Evolutionary conservation across 2,888 invertebrate genomes (phyloP).

Genomic region (Nomada fucata): DNA sequence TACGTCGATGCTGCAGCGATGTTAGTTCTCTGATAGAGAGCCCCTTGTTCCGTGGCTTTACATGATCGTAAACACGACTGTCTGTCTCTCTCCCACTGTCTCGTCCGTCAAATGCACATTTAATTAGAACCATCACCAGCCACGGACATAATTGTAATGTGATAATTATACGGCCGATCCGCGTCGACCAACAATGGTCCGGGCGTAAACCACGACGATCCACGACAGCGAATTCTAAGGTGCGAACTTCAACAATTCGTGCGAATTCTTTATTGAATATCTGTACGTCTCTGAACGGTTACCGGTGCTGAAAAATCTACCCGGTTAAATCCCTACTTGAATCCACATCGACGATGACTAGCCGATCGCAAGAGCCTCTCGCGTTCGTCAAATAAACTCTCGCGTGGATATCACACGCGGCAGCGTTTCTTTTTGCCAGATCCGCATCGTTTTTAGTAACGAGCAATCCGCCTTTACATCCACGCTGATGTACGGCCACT

Average conservation of each 20-base stretch:
- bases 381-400: constrained; percentile 13
- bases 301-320: too few species aligned
- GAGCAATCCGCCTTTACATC: constrained; percentile 54
- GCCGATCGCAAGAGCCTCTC: background rate
- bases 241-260: background rate
- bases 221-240: constrained; percentile 18
- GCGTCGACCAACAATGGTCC: constrained; percentile 45
- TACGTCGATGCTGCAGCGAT: constrained; percentile 40
- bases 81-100: background rate
- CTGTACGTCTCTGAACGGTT: too few species aligned
- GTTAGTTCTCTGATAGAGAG: constrained; percentile 38
- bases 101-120: constrained; percentile 65
- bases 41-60: constrained; percentile 41
- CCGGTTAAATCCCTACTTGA: too few species aligned
- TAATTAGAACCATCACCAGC: constrained; percentile 74
- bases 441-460: constrained; percentile 37
- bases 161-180: constrained; percentile 74
- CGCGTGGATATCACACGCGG: background rate
- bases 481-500: constrained; percentile 50
- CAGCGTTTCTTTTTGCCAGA: constrained; percentile 12
- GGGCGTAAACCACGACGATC: constrained; percentile 51
- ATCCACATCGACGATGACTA: background rate
- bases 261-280: too few species aligned
- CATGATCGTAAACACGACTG: constrained; percentile 64
- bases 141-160: constrained; percentile 79